Conservation (phyloP, 2,888 invertebrate species). For the Brachylomia viminalis region DNA sequence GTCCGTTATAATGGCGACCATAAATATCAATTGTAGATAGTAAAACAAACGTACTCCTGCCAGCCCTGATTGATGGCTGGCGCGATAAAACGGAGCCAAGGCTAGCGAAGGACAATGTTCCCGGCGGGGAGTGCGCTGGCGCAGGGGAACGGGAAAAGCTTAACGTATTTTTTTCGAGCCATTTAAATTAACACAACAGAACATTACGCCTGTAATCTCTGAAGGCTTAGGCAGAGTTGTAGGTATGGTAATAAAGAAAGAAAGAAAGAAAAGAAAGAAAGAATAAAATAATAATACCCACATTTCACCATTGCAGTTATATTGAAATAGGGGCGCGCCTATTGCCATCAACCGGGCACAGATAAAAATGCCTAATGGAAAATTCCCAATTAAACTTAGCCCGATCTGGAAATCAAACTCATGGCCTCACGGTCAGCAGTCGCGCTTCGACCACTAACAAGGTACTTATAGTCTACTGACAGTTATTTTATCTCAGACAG, state of each 20-base stretch:
- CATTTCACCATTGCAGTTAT: background rate
- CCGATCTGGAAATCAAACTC: background rate
- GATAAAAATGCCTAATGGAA: no score
- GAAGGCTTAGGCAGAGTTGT: background rate
- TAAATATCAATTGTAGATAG: conserved; percentile 76
- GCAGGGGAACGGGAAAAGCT: conserved; percentile 16
- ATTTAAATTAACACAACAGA: background rate
- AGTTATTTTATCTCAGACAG: no score
- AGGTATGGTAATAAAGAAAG: background rate
- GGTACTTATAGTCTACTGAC: no score
- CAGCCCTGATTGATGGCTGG: conserved; percentile 78
- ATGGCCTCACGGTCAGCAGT: background rate
- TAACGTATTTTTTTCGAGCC: conserved; percentile 22
- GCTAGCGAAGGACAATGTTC: conserved; percentile 88
- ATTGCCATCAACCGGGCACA: background rate
- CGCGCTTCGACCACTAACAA: background rate
- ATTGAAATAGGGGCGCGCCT: background rate
- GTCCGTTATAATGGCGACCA: conserved; percentile 50
- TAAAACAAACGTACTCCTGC: conserved; percentile 69
- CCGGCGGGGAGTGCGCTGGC: conserved; percentile 68
- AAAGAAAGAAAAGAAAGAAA: no score
- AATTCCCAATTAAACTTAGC: background rate
- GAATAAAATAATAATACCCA: no score
- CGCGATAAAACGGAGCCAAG: conserved; percentile 83
- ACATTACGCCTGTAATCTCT: background rate